These are phyloP conservation scores for Helicoverpa assulta DNA, from an alignment of 2,888 invertebrate genomes.

Conservation along the genomic window DNA sequence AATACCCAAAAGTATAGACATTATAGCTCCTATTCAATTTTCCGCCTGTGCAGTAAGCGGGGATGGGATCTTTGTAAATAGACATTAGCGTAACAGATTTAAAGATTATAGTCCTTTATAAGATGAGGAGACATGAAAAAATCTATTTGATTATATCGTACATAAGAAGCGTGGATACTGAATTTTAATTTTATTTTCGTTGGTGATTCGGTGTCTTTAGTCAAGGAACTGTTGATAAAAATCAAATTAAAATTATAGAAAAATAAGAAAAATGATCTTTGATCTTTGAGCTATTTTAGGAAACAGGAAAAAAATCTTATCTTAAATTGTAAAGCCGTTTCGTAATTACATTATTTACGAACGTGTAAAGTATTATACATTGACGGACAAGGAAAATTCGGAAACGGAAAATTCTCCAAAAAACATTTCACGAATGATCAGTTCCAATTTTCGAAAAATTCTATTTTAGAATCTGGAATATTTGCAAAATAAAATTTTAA, in stretches of 20 bases:
- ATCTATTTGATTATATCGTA: not conserved
- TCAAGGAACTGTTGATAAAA: not conserved
- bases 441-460: not conserved
- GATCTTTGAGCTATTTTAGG: no score
- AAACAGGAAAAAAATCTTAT: no score
- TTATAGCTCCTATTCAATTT: slow-evolving; percentile 24
- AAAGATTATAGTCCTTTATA: slow-evolving; percentile 19
- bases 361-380: no score
- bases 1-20: slow-evolving; percentile 1
- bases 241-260: no score
- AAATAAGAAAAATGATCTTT: no score
- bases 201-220: not conserved
- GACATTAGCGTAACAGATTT: slow-evolving; percentile 26
- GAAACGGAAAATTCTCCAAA: no score
- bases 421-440: no score
- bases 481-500: not conserved
- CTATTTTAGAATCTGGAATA: not conserved
- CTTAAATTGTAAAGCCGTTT: no score
- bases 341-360: no score
- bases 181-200: slow-evolving; percentile 3
- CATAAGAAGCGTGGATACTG: not conserved
- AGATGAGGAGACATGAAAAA: slow-evolving; percentile 7
- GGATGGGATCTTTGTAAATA: slow-evolving; percentile 21
- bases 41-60: slow-evolving; percentile 24
- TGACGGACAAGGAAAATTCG: no score